These are phyloP conservation scores for Amniataba percoides DNA, from an alignment of 2,797 vertebrate genomes.

Conservation along the genomic window DNA sequence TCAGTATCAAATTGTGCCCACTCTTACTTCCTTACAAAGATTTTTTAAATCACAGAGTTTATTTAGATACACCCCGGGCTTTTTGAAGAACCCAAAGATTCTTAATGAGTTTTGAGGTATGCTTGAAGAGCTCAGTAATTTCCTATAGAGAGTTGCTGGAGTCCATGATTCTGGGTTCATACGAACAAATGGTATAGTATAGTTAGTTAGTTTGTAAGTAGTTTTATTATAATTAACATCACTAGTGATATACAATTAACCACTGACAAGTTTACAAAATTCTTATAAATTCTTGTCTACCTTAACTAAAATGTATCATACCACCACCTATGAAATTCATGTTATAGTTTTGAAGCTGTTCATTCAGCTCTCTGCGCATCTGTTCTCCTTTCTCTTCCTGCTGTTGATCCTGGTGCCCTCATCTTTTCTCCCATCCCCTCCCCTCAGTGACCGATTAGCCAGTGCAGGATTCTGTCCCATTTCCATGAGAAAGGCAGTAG, in stretches of 20 bases:
- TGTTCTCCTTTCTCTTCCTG: conserved; percentile 29
- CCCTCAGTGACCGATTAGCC: conserved; percentile 86
- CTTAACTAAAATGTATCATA: background rate
- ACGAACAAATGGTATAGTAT: background rate
- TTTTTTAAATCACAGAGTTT: background rate
- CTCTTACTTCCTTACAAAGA: background rate
- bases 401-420: conserved; percentile 49
- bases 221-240: background rate
- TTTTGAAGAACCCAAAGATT: background rate
- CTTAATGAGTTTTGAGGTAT: conserved; percentile 4
- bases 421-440: conserved; percentile 68
- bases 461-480: conserved; percentile 78
- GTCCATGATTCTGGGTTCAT: background rate
- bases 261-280: background rate
- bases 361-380: conserved; percentile 7
- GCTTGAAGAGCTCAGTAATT: conserved; percentile 5
- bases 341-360: conserved; percentile 18
- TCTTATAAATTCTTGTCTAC: background rate
- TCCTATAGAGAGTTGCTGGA: background rate
- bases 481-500: conserved; percentile 87
- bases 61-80: too few species aligned
- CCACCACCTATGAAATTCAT: conserved; percentile 3
- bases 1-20: background rate
- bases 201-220: background rate
- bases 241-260: background rate